Percentiles rank a stretch among this genome's conserved stretches.
These are phyloP conservation scores for Hyposmocoma kahamanoa DNA, from an alignment of 1,140 invertebrate species.

Conservation along the genomic window DNA sequence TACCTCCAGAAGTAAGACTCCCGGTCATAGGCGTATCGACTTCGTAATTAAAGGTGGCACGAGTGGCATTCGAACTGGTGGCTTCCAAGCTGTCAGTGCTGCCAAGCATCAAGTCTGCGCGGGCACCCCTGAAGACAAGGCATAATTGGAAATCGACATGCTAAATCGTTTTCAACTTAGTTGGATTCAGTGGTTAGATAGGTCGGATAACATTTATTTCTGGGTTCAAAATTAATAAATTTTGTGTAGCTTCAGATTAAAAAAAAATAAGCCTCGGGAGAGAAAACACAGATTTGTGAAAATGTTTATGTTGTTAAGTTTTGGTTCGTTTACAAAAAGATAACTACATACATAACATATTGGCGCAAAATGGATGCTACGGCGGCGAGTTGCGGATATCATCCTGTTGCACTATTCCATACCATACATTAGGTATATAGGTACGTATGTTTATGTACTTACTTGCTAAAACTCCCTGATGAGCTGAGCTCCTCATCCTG, in stretches of 20 bases:
- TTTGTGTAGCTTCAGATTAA: no score
- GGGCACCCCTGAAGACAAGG: conserved; percentile 64
- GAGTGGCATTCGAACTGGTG: conserved; percentile 84
- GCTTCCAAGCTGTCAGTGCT: conserved; percentile 81
- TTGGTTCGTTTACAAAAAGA: neutral
- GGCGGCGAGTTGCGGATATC: neutral
- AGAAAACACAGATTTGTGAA: no score
- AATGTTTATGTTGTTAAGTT: neutral
- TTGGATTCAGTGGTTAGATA: no score
- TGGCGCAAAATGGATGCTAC: neutral
- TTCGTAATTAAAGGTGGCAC: conserved; percentile 88
- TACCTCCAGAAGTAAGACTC: conserved; percentile 83
- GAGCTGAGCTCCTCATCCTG: conserved; percentile 72
- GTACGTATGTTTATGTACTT: conserved; percentile 15
- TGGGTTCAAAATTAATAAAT: no score
- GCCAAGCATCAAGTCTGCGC: conserved; percentile 76
- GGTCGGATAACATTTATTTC: no score
- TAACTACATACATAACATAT: neutral
- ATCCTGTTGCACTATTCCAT: neutral
- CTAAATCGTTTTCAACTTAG: no score
- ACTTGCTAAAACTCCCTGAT: conserved; percentile 71
- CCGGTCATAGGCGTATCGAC: conserved; percentile 88
- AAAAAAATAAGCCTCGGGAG: no score
- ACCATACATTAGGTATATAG: neutral
- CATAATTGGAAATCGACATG: no score